A percentile compares a stretch with the other conserved stretches of the same genome.
Conservation (phyloP, 2,888 invertebrate genomes). For the Teleiodes luculella region DNA sequence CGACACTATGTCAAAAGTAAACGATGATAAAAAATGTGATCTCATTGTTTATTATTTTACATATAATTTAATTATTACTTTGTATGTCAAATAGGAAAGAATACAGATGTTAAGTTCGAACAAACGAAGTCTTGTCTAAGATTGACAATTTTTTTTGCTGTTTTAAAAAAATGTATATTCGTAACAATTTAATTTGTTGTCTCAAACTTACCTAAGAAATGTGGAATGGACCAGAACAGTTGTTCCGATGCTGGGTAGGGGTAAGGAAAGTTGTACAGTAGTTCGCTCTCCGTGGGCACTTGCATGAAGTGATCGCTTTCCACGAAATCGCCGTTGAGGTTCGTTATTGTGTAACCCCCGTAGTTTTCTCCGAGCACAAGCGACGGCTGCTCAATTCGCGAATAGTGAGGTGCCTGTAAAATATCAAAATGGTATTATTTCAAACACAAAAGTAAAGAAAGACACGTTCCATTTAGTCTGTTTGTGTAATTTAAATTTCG, state of each 20-base stretch:
- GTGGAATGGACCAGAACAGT: conserved; percentile 66
- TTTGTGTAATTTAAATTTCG: too few relatives aligned
- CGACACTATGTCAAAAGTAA: too few relatives aligned
- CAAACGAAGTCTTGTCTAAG: too few relatives aligned
- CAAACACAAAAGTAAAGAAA: too few relatives aligned
- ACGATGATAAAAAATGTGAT: too few relatives aligned
- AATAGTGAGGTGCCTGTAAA: conserved; percentile 52
- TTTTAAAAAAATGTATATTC: too few relatives aligned
- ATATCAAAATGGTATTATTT: neutral
- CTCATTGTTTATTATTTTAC: too few relatives aligned
- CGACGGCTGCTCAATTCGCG: conserved; percentile 53
- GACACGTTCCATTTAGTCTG: too few relatives aligned
- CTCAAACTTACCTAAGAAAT: conserved; percentile 53
- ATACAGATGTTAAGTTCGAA: too few relatives aligned
- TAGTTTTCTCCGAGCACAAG: conserved; percentile 60
- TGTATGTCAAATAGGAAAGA: too few relatives aligned
- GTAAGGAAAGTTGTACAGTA: conserved; percentile 53
- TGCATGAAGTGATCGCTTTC: conserved; percentile 58
- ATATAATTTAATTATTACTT: too few relatives aligned
- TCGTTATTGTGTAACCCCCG: conserved; percentile 62
- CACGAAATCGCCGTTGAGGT: conserved; percentile 49
- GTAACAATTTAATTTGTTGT: neutral
- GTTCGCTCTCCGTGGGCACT: conserved; percentile 58
- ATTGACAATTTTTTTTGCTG: too few relatives aligned
- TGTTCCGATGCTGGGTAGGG: conserved; percentile 44